Base-by-base conservation (phyloP, 2,797 vertebrate genomes). In the Chloroceryle amazona region DNA sequence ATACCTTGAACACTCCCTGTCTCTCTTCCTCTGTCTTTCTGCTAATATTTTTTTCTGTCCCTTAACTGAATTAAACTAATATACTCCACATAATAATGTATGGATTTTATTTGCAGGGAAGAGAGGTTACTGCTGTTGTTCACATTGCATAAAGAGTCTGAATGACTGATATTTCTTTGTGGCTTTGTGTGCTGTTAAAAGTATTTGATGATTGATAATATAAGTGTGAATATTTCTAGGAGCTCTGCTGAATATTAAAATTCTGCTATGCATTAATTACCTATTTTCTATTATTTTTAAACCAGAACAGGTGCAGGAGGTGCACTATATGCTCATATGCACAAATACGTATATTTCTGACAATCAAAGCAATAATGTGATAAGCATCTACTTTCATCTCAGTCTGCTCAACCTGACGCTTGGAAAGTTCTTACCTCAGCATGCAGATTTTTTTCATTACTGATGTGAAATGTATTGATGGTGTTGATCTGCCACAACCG, bases 371-470 rank as follows among this genome's bases (percentile, higher is more conserved):
- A 85, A 13, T 71, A 15, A 57, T 22, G 18, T 11, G 28, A 20
- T 79, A 85, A 81, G n/a, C 12, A 63, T 23, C 44, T 72, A 6
- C 37, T 49, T 14, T 41, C 28, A 58, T 20, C 71, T 82, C 66
- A 39, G 6, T 89, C 42, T 91, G 13, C 31, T 44, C 23, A 68
- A 49, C 17, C 42, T 83, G 57, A 84, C 10, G 57, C 57, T 75
- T 92, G 15, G 8, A 29, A 66, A 73, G 25, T 68, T 86, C 58
- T 86, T 91, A 63, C 11, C 72, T 66, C 21, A 47, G 26, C 71
- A 81, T n/a, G 66, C 20, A 52, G 37, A 46, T 94, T 88, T 83
- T 89, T 88, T 63, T 94, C n/a, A 35, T 85, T 85, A 52, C 9
- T 86, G 12, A 49, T 65, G 22, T 83, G 46, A 79, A 81, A 72